Conservation (phyloP, 1,140 invertebrate species). For the Meloidogyne exigua region DNA sequence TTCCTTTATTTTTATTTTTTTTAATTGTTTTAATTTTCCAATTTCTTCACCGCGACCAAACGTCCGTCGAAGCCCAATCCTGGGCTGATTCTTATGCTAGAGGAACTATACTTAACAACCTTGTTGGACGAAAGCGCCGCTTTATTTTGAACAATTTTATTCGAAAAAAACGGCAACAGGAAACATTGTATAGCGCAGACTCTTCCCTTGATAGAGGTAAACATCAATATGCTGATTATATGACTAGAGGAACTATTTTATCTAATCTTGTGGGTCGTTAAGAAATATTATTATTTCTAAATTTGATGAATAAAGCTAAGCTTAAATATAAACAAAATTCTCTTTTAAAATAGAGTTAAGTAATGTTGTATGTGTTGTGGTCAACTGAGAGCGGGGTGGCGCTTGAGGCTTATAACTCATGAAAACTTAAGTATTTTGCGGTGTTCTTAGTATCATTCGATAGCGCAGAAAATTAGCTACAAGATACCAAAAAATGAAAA, state of each 20-base stretch:
- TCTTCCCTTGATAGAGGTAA: neutral
- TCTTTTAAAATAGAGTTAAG: no score
- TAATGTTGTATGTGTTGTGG: no score
- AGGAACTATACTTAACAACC: neutral
- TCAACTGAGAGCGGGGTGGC: no score
- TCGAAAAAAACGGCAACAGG: neutral
- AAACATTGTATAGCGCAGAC: neutral
- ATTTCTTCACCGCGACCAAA: neutral
- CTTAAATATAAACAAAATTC: no score
- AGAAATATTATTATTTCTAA: neutral
- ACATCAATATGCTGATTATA: neutral
- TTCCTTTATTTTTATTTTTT: neutral
- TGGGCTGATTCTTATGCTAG: neutral
- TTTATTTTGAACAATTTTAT: neutral
- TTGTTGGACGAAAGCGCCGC: neutral
- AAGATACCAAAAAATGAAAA: no score
- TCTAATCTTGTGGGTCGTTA: neutral
- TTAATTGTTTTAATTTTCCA: neutral
- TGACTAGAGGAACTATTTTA: neutral
- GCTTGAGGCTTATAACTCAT: no score
- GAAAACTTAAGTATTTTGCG: no score
- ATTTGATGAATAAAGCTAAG: no score
- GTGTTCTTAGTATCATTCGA: no score
- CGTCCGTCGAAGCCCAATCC: neutral
- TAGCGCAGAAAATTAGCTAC: no score